Percentiles rank a stretch among this genome's conserved stretches.
phyloP scores from a whole-genome alignment of 2,797 vertebrate genomes.

The Delichon dasypus region DNA sequence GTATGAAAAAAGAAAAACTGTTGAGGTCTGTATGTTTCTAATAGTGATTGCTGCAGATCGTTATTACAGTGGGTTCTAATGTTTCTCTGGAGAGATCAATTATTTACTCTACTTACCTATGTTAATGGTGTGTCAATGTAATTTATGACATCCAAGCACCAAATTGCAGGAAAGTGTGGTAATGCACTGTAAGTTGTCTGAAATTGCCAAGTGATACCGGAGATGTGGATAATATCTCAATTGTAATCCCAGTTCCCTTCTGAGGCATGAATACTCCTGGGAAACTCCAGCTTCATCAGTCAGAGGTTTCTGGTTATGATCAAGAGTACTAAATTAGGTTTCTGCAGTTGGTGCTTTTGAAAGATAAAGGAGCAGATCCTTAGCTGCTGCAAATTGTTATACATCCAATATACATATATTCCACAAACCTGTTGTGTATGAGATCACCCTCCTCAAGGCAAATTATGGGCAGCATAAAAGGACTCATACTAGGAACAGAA shows the following conservation, averaged over 20 bases:
- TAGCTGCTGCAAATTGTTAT: background rate
- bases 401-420: background rate
- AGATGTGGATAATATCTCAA: background rate
- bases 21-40: background rate
- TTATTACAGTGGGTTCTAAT: conserved; percentile 18
- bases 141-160: conserved; percentile 32
- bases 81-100: conserved; percentile 39
- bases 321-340: background rate
- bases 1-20: background rate
- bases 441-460: background rate
- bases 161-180: conserved; percentile 43
- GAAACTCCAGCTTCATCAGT: background rate
- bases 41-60: background rate
- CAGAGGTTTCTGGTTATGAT: background rate
- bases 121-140: conserved; percentile 50
- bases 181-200: conserved; percentile 41
- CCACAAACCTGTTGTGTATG: background rate
- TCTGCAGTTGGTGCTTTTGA: background rate
- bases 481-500: background rate
- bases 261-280: background rate
- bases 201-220: background rate
- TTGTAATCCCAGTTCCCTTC: background rate
- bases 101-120: conserved; percentile 58
- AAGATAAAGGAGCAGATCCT: background rate
- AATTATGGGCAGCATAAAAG: background rate